Conservation (phyloP, 2,113 vertebrate species). For the Chloebia gouldiae region DNA sequence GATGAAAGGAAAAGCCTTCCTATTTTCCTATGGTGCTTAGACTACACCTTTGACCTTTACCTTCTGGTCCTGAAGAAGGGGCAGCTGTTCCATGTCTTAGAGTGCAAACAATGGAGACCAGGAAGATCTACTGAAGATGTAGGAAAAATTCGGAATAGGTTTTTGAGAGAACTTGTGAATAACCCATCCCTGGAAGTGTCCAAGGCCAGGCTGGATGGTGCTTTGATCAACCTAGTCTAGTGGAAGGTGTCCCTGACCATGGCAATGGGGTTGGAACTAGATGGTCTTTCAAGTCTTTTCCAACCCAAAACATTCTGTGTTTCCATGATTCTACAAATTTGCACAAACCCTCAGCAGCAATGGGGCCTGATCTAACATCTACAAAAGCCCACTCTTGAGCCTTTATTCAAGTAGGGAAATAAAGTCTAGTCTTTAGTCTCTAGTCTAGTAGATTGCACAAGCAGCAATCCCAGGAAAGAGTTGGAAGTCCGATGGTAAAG, state of each 20-base stretch:
- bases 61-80: not conserved
- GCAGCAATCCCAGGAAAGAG: not conserved
- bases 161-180: not conserved
- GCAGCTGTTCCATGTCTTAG: not conserved
- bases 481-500: fast-evolving
- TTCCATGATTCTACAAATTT: not conserved
- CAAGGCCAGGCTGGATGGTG: not conserved
- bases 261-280: not conserved
- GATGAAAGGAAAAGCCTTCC: not conserved
- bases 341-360: not conserved
- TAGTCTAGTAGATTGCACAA: not conserved
- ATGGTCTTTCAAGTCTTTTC: not conserved
- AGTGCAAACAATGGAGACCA: not conserved
- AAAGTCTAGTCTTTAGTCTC: not conserved
- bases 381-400: fast-evolving
- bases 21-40: not conserved
- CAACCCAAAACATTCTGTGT: not conserved
- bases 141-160: not conserved
- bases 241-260: not conserved
- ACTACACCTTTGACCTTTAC: not conserved
- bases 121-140: not conserved
- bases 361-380: fast-evolving
- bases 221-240: not conserved
- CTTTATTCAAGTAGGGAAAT: not conserved
- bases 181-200: not conserved